Evolutionary conservation across 92 coral and sea anemone species (phyloP).

Genomic region (Actinostola sp.): DNA sequence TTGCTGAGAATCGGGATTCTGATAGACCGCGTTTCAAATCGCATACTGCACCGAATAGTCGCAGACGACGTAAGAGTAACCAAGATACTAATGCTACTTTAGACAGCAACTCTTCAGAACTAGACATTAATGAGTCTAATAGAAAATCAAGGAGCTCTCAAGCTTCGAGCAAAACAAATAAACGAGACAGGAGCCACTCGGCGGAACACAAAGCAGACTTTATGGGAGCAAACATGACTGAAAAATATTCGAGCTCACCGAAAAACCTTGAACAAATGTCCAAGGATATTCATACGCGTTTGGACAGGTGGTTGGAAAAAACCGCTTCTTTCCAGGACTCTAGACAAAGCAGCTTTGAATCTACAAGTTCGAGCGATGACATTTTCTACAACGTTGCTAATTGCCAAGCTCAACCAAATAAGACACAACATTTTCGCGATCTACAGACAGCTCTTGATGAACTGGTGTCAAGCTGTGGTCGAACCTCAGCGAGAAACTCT

Average conservation of each 20-base stretch:
- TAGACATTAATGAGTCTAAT: conserved; percentile 31
- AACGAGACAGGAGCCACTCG: conserved; percentile 17
- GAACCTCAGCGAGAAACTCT: conserved; percentile 16
- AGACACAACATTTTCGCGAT: conserved; percentile 27
- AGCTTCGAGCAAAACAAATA: conserved; percentile 24
- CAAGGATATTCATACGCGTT: conserved; percentile 9
- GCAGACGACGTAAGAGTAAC: conserved; percentile 17
- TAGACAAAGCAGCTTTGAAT: conserved; percentile 37
- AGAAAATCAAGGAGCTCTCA: conserved; percentile 25
- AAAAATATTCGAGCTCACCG: not conserved
- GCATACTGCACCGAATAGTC: not conserved
- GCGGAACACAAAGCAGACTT: not conserved
- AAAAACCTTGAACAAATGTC: not conserved
- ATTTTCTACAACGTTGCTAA: conserved; percentile 16
- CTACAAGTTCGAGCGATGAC: conserved; percentile 44
- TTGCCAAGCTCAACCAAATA: conserved; percentile 18
- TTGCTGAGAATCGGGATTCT: not conserved
- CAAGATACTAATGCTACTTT: conserved; percentile 19
- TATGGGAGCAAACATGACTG: conserved; percentile 11
- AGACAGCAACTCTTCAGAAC: conserved; percentile 29
- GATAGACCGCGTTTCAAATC: not conserved
- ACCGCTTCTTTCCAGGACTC: conserved; percentile 12
- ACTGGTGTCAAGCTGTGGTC: conserved; percentile 49
- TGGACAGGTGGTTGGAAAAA: conserved; percentile 29
- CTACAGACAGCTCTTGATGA: conserved; percentile 62